Base-by-base conservation (phyloP, 1,140 invertebrate genomes). In the Tetraneura akinire region DNA sequence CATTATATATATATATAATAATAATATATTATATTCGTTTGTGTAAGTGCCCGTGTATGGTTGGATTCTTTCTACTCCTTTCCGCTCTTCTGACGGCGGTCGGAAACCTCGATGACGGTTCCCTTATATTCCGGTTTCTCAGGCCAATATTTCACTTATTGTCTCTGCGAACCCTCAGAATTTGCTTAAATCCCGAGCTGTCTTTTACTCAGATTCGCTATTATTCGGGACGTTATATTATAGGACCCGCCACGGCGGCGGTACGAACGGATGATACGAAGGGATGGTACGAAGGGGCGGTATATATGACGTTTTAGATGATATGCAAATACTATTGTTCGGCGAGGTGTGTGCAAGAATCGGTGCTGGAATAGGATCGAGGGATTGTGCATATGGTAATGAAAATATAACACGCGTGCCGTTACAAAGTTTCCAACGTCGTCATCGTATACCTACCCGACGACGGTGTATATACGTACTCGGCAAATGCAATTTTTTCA, bases 161-260 rank as follows among this genome's bases (percentile, higher is more conserved):
- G 64, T 66, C n/a, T 42, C 32, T 0, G 16, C 29, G 29, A 10
- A 8, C 3, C 4, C 16, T 18, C n/a, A 32, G n/a, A 66, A 45
- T 66, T 23, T 16, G 11, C 64, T 66, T 6, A 42, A 64, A 66
- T 66, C 64, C 37, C 64, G 37, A 42, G 64, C 29, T 37, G 60
- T 16, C 60, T 32, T 64, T 64, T 37, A 37, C 16, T 37, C 29
- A 11, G 60, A 29, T 32, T 11, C 18, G 9, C 1, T 14, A 6
- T 11, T 66, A 8, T n/a, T 14, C 64, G 11, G 64, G 11, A 66
- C n/a, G 37, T 37, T 11, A n/a, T n/a, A n/a, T n/a, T n/a, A n/a
- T n/a, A n/a, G 64, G 60, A 21, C 8, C 9, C n/a, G 18, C 18
- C 10, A 11, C 2, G 13, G 9, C 29, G 5, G 10, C 9, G 10